Evolutionary conservation across 2,113 vertebrate species (phyloP).

Genomic region (Condylura cristata): DNA sequence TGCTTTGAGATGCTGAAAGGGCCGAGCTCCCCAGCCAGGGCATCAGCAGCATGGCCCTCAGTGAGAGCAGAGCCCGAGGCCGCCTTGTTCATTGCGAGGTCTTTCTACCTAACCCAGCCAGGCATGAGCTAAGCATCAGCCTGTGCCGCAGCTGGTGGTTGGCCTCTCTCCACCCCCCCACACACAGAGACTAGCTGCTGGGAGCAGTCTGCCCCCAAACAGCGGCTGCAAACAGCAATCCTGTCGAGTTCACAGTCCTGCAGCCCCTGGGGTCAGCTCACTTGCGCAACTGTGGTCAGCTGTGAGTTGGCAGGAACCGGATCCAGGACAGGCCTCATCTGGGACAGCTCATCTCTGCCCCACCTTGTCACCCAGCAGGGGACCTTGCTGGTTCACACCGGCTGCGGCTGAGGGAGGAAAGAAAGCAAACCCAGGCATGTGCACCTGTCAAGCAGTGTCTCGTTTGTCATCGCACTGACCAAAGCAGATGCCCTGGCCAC

Average conservation of each 20-base stretch:
- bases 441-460: background rate
- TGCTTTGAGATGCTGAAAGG: background rate
- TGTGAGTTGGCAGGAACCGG: background rate
- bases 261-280: background rate
- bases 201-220: background rate
- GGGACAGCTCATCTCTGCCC: background rate
- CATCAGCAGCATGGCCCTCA: background rate
- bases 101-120: background rate
- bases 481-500: background rate
- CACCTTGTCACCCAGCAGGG: background rate
- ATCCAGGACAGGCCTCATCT: background rate
- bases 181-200: rapidly evolving
- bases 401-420: background rate
- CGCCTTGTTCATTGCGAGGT: background rate
- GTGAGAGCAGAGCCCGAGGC: background rate
- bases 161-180: background rate
- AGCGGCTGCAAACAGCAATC: background rate
- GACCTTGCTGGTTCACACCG: background rate
- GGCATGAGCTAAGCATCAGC: background rate
- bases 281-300: background rate
- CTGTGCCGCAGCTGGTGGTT: background rate
- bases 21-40: no score
- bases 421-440: background rate
- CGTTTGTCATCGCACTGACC: background rate
- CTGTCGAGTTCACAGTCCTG: background rate